Evolutionary conservation across 53 echinoderm and acorn worm species (phyloP).

Genomic region (Hippasteria phrygiana): DNA sequence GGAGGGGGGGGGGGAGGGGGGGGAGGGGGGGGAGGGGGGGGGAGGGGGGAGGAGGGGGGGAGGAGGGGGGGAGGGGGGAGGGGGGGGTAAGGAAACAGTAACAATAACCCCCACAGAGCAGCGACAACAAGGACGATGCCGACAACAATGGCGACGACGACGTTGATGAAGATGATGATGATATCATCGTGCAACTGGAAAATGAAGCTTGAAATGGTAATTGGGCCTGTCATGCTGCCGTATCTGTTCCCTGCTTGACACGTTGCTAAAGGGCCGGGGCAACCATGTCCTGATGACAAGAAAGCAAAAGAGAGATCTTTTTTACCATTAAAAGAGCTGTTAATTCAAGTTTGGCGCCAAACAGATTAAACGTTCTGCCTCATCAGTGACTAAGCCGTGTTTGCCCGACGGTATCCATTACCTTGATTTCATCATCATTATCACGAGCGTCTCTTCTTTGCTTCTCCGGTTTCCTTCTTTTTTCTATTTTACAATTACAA

Average conservation of each 20-base stretch:
- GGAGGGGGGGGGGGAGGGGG: not conserved
- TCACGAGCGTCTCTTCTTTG: not conserved
- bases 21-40: not conserved
- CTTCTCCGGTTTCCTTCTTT: not conserved
- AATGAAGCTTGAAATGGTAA: not conserved
- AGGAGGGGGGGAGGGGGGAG: not conserved
- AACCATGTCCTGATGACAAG: not conserved
- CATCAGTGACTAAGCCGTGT: not conserved
- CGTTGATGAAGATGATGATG: conserved; percentile 36
- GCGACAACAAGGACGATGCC: not conserved
- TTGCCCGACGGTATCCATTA: conserved; percentile 4
- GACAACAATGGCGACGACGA: not conserved
- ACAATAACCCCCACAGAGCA: not conserved
- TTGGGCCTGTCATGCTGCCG: conserved; percentile 4
- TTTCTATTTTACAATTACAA: no score
- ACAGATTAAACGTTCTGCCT: not conserved
- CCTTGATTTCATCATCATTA: not conserved
- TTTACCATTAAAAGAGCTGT: conserved; percentile 6
- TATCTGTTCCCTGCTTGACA: not conserved
- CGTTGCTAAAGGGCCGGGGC: not conserved
- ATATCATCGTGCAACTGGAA: conserved; percentile 38
- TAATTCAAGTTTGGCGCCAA: not conserved
- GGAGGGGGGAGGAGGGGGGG: not conserved
- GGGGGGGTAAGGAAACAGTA: not conserved
- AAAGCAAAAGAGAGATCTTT: not conserved